A percentile compares a stretch with the other conserved stretches of the same genome.
phyloP scores from a whole-genome alignment of 64 coral and sea anemone genomes.

The Cladopsammia gracilis region DNA sequence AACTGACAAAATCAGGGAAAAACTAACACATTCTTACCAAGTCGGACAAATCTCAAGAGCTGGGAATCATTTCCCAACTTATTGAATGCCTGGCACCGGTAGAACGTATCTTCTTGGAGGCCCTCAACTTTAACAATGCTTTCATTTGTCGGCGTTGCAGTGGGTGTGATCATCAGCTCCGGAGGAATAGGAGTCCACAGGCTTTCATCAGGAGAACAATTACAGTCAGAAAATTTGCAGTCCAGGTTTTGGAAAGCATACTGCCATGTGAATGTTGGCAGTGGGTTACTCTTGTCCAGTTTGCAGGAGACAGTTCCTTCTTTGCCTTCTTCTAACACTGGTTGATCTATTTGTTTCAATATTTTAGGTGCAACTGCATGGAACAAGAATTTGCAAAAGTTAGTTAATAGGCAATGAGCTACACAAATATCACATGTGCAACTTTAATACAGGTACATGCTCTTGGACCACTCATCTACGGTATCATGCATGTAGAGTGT shows the following conservation, averaged over 20 bases:
- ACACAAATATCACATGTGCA: too few species aligned
- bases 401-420: not conserved
- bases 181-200: not conserved
- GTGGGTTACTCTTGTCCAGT: slow-evolving; percentile 19
- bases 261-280: slow-evolving; percentile 18
- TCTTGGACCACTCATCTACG: too few species aligned
- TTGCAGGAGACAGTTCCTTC: slow-evolving; percentile 9
- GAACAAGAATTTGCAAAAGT: not conserved
- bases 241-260: not conserved
- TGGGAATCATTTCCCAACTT: not conserved
- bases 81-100: slow-evolving; percentile 36
- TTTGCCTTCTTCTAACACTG: not conserved
- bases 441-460: too few species aligned
- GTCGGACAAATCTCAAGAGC: not conserved
- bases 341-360: not conserved
- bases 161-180: not conserved
- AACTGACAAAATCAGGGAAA: too few species aligned
- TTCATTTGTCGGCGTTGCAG: not conserved
- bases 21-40: slow-evolving; percentile 30
- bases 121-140: slow-evolving; percentile 22
- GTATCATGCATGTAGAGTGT: too few species aligned
- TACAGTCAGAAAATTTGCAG: not conserved
- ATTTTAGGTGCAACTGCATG: not conserved
- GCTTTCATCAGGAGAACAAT: not conserved
- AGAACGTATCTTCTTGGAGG: slow-evolving; percentile 2